A percentile compares a stretch with the other conserved stretches of the same genome.
phyloP scores from a whole-genome alignment of 2,888 invertebrate species.

The Vandiemenella viatica region DNA sequence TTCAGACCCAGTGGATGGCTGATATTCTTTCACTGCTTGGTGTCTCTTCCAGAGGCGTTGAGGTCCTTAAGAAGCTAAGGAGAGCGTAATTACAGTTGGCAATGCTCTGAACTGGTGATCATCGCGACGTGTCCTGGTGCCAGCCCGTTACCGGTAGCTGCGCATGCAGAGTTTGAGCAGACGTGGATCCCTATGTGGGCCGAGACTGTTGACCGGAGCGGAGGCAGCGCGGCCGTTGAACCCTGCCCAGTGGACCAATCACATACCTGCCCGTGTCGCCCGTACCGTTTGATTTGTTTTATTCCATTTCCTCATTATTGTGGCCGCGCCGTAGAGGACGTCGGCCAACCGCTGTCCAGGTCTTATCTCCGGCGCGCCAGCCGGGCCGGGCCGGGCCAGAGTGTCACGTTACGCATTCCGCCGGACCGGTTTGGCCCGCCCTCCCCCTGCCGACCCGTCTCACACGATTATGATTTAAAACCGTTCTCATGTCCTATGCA shows the following conservation, averaged over 20 bases:
- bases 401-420: not conserved
- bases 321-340: no score
- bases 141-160: not conserved
- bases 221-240: not conserved
- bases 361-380: not conserved
- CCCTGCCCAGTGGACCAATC: not conserved
- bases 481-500: not conserved
- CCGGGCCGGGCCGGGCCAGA: no score
- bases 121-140: no score
- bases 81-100: no score
- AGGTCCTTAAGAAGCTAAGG: no score
- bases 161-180: not conserved
- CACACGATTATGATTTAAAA: not conserved
- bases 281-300: not conserved
- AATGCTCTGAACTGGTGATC: no score
- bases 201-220: not conserved
- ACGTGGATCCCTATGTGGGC: no score
- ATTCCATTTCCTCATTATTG: not conserved
- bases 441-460: not conserved
- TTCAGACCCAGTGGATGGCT: no score
- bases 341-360: no score
- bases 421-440: not conserved
- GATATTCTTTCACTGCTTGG: no score
- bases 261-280: not conserved
- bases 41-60: no score